Percentiles rank a stretch among this genome's conserved stretches.
Evolutionary conservation across 2,113 vertebrate genomes (phyloP).

Genomic region (Myiozetetes cayanensis): DNA sequence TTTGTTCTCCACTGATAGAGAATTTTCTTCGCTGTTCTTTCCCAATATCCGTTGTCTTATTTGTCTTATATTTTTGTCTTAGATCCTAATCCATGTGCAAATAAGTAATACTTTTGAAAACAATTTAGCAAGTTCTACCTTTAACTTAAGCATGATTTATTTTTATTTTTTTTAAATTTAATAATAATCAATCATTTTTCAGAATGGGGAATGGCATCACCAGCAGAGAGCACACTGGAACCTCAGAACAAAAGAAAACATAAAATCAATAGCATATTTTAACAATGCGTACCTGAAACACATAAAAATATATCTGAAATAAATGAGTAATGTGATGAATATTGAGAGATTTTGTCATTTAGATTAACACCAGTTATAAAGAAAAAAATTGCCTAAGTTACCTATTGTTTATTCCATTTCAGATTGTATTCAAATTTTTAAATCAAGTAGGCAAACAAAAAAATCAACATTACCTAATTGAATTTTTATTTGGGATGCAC

Average conservation of each 20-base stretch:
- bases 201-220: slow-evolving; percentile 26
- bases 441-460: slow-evolving; percentile 3
- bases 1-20: background rate
- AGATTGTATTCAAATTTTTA: background rate
- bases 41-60: background rate
- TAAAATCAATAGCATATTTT: slow-evolving; percentile 30
- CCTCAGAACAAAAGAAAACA: slow-evolving; percentile 47
- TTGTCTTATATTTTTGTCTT: background rate
- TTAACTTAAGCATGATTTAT: background rate
- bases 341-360: background rate
- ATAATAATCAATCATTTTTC: background rate
- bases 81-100: background rate
- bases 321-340: slow-evolving; percentile 4
- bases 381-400: background rate
- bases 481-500: slow-evolving; percentile 41
- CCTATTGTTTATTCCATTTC: slow-evolving; percentile 5
- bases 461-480: background rate
- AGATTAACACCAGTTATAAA: background rate
- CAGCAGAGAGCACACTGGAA: slow-evolving; percentile 58
- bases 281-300: slow-evolving; percentile 7
- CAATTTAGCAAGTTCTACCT: background rate
- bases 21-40: background rate
- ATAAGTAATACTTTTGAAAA: background rate
- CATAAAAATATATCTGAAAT: slow-evolving; percentile 30
- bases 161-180: background rate